Evolutionary conservation across 2,113 vertebrate species (phyloP).

Genomic region (Madoqua kirkii): DNA sequence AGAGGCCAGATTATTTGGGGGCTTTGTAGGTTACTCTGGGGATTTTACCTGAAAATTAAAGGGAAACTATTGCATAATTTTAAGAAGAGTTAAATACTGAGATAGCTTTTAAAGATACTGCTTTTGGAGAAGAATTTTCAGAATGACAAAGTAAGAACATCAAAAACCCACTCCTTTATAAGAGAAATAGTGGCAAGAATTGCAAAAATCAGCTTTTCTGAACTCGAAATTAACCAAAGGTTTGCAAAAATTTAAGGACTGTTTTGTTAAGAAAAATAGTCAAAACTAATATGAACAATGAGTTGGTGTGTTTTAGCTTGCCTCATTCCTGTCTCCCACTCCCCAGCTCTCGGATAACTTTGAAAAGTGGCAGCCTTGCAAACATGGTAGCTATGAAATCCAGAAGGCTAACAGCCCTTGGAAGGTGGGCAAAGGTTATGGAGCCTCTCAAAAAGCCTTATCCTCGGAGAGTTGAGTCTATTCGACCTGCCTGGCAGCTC

Average conservation of each 20-base stretch:
- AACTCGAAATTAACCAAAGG: not conserved
- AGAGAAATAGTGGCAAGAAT: not conserved
- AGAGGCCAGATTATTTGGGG: not conserved
- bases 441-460: not conserved
- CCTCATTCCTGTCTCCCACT: not conserved
- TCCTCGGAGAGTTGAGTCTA: not conserved
- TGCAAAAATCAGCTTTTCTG: not conserved
- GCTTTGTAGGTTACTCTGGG: not conserved
- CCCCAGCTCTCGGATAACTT: rapidly evolving
- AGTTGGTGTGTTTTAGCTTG: not conserved
- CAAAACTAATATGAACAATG: not conserved
- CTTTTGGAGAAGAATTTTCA: not conserved
- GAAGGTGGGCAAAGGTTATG: not conserved
- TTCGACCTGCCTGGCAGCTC: not conserved
- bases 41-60: slow-evolving; percentile 23
- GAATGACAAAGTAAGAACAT: not conserved
- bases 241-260: not conserved
- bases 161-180: not conserved
- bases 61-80: not conserved
- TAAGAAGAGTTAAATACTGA: not conserved
- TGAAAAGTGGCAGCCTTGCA: not conserved
- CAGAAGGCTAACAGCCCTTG: not conserved
- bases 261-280: not conserved
- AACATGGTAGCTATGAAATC: not conserved
- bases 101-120: not conserved